Conservation (phyloP, 2,888 invertebrate genomes). For the Chrysolina americana region DNA sequence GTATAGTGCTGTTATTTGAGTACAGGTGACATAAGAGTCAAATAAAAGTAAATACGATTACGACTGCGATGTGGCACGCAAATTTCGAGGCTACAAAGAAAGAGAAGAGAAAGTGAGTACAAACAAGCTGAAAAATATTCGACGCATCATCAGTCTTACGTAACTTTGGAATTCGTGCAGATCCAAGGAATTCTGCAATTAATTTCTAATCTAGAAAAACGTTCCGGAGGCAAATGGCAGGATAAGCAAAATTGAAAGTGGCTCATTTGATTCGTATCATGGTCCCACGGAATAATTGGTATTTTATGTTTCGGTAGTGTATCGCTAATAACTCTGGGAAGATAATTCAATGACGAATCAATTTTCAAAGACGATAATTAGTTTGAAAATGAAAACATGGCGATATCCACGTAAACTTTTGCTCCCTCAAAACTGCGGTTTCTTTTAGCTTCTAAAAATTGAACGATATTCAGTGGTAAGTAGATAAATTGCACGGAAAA, state of each 20-base stretch:
- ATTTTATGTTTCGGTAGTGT: not conserved
- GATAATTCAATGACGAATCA: no score
- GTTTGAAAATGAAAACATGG: no score
- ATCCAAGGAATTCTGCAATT: not conserved
- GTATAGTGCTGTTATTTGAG: slow-evolving; percentile 26
- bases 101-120: slow-evolving; percentile 55
- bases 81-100: slow-evolving; percentile 56
- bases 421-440: no score
- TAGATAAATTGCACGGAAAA: no score
- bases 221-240: not conserved
- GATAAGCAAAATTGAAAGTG: not conserved
- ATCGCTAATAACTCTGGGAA: not conserved
- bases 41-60: slow-evolving; percentile 28
- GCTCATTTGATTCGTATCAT: not conserved
- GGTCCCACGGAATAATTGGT: not conserved
- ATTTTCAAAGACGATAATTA: no score
- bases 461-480: no score
- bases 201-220: not conserved
- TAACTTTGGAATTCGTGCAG: slow-evolving; percentile 31
- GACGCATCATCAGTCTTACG: slow-evolving; percentile 46
- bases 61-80: slow-evolving; percentile 20
- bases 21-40: slow-evolving; percentile 33
- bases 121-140: slow-evolving; percentile 44
- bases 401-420: no score
- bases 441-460: no score